Base-by-base conservation (phyloP, 2,113 vertebrate species). In the Struthio camelus region DNA sequence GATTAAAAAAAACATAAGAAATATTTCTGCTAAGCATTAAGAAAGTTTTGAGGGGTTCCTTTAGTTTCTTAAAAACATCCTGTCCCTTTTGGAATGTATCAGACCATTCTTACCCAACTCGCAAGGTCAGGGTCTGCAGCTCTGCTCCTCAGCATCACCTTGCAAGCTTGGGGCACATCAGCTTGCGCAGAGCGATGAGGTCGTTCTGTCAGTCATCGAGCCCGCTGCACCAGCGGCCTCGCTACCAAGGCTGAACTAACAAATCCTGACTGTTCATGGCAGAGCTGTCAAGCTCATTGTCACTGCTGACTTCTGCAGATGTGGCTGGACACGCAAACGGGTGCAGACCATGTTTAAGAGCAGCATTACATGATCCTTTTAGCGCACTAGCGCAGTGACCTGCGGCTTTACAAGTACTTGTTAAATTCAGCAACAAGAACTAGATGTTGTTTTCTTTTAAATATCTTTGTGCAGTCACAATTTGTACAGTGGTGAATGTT, bases 201-300 rank as follows among this genome's bases (percentile, higher is more conserved):
- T 27, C 77, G 36, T 50, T 81, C 62, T 46, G 28, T 92, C 92
- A 85, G 10, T 91, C 62, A 89, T 11, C 1, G 3, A 54, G 67
- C 25, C 50, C 23, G 1, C 54, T 77, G 75, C 93, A 58, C 42
- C 85, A 67, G 16, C 0, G 3, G 91, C 93, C 93, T 97, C 51
- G 48, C 85, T 61, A 38, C 72, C 96, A 97, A 96, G 96, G 94
- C 91, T 88, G 89, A 93, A 46, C 72, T 64, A 87, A 94, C 87
- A 95, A 91, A 84, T 15, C 64, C 38, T 54, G 77, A 30, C 3
- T 65, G 42, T 22, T 46, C 51, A 40, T n/a, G 18, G 50, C 77
- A 51, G 59, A 83, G 86, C 69, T 24, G 2, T 58, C 93, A 69
- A 48, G 65, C 82, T 86, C 92, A 80, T 65, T 91, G 81, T 59